These are phyloP conservation scores for Mirza zaza DNA, from an alignment of 2,113 vertebrate species.

Conservation along the genomic window DNA sequence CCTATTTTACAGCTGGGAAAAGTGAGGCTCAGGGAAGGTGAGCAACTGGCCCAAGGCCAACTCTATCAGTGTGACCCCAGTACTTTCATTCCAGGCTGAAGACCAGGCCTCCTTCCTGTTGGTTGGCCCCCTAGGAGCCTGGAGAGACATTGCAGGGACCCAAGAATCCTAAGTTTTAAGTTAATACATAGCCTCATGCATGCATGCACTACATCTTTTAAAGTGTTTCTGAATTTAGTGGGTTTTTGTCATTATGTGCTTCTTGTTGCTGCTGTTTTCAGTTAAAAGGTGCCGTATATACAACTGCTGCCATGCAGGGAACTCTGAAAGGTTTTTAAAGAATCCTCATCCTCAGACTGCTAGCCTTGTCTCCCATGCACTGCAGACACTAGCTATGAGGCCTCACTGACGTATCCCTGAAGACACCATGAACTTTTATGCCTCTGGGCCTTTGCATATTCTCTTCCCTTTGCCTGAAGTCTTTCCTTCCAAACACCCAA, in stretches of 20 bases:
- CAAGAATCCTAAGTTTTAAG: not conserved
- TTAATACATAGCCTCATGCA: not conserved
- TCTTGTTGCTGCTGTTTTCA: not conserved
- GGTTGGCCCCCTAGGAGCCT: not conserved
- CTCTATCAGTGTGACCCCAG: not conserved
- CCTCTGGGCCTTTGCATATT: not conserved
- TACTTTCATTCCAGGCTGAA: not conserved
- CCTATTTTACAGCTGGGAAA: not conserved
- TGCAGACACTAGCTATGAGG: not conserved
- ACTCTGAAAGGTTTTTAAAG: not conserved
- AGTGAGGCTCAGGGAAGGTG: not conserved
- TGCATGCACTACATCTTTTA: not conserved
- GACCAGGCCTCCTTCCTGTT: not conserved
- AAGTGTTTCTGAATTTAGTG: not conserved
- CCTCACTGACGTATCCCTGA: not conserved
- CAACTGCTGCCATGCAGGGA: not conserved
- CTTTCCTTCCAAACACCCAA: not conserved
- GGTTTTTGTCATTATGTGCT: not conserved
- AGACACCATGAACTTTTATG: not conserved
- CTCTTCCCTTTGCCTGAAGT: not conserved
- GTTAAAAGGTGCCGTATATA: not conserved
- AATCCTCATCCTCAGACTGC: not conserved
- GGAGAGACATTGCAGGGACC: not conserved
- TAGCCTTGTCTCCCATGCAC: not conserved
- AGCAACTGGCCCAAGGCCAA: not conserved